Evolutionary conservation across 2,888 invertebrate species (phyloP), one percentile per base, ranked within the genome.

Genomic region (Pseudococcus viburni): DNA sequence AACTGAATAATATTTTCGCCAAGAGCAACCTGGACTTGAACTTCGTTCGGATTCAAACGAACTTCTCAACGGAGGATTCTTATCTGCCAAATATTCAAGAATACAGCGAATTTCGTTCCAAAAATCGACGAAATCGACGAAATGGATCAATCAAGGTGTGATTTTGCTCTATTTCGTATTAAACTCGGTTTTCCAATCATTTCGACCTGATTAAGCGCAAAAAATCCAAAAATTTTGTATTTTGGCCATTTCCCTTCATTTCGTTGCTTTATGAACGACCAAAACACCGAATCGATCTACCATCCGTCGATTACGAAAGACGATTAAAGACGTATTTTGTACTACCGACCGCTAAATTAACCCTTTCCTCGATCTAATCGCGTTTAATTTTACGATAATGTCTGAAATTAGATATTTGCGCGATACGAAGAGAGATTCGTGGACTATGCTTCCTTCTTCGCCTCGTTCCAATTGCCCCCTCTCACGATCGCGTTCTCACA

Each of bases 351-450:
- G 64, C 64, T 64, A 22, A 64, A 64, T 64, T 64, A 64, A 64
- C 22, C 64, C 22, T 22, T 64, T 64, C 64, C 64, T 64, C 64
- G 64, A 64, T 64, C 64, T 64, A 64, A 64, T 64, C 64, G 64
- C 64, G 11, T 64, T 64, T 22, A 22, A 64, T 22, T 64, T 64
- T 22, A 64, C 22, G 22, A 64, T 64, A 11, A 64, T 19, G 64
- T 64, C 22, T 22, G 64, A 64, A 64, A 64, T 64, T 64, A 11
- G 19, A 19, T 22, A 55, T 51, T 51, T 51, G 51, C 4, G 15
- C 51, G 51, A 51, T 55, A n/a, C n/a, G 55, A n/a, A 64, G 64
- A 64, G 22, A 19, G 22, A 64, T 11, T n/a, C 64, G 64, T 64
- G 15, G 64, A 19, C 22, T 22, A 64, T 64, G 22, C 22, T 64